These are phyloP conservation scores for Chymomyza caudatula DNA, from an alignment of 2,888 invertebrate genomes.

Conservation along the genomic window DNA sequence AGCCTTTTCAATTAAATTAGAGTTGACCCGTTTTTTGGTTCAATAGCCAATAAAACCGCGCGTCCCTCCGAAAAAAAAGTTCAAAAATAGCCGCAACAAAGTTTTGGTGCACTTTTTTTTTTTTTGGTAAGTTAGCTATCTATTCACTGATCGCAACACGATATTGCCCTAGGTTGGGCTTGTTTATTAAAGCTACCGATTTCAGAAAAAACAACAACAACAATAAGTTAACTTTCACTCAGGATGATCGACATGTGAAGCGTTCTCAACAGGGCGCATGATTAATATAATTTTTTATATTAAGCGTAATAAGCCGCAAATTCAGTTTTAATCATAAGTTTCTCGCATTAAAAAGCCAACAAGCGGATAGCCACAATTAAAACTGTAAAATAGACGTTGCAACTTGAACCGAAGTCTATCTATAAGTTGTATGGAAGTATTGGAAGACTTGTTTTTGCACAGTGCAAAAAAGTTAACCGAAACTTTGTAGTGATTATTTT, in stretches of 20 bases:
- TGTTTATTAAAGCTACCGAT: background rate
- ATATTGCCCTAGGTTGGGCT: constrained; percentile 72
- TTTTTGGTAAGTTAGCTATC: constrained; percentile 8
- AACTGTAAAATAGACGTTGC: background rate
- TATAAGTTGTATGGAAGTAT: too few species aligned
- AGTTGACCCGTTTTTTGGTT: constrained; percentile 52
- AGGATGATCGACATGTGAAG: constrained; percentile 15
- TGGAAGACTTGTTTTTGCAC: background rate
- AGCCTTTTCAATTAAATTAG: constrained; percentile 66
- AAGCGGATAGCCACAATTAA: constrained; percentile 45
- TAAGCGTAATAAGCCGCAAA: background rate
- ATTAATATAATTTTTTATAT: background rate
- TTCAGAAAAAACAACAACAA: constrained; percentile 19
- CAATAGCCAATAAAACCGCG: constrained; percentile 24
- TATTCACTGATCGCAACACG: constrained; percentile 60
- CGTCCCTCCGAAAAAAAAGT: background rate
- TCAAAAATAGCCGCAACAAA: constrained; percentile 18
- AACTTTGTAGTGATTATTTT: too few species aligned
- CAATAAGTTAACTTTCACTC: constrained; percentile 57
- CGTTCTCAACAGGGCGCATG: constrained; percentile 31
- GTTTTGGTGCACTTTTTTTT: constrained; percentile 30
- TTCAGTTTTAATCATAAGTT: background rate
- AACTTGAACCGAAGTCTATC: background rate
- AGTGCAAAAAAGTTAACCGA: background rate
- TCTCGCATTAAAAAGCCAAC: background rate